phyloP scores from a whole-genome alignment of 2,113 vertebrate genomes.

The Motacilla alba region DNA sequence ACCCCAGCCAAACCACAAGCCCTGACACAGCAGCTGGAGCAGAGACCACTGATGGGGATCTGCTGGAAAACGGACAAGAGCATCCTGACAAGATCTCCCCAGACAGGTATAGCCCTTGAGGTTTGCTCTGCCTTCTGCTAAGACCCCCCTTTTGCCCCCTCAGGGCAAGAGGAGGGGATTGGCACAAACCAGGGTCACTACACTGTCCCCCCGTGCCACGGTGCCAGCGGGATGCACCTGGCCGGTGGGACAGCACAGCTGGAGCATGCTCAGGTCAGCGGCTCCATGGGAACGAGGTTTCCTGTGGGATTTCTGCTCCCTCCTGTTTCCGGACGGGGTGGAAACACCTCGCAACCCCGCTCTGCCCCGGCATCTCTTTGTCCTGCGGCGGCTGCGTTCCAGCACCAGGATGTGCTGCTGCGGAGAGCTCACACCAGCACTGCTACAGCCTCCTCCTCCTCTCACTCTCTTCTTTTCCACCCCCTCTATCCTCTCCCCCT shows the following conservation, averaged over 20 bases:
- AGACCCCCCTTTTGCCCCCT: neutral
- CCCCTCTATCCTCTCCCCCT: neutral
- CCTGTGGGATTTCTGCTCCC: conserved; percentile 52
- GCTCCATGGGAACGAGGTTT: neutral
- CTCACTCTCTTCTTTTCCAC: neutral
- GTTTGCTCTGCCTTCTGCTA: neutral
- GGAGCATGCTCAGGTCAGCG: neutral
- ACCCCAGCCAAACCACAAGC: neutral
- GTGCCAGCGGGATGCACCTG: conserved; percentile 34
- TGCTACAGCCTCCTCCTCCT: neutral
- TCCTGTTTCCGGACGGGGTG: neutral
- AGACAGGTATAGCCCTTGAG: neutral
- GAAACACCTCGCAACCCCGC: neutral
- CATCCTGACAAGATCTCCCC: neutral
- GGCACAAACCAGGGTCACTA: neutral
- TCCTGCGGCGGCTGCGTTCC: neutral
- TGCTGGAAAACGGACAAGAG: neutral
- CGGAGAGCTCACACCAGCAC: neutral
- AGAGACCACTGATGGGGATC: accelerated
- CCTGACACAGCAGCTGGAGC: accelerated
- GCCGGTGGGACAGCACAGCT: neutral
- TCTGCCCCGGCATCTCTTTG: neutral
- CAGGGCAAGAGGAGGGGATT: neutral
- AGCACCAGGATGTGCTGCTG: neutral
- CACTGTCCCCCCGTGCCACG: accelerated